Evolutionary conservation across 2,113 vertebrate genomes (phyloP).

Genomic region (Amazona guildingii): DNA sequence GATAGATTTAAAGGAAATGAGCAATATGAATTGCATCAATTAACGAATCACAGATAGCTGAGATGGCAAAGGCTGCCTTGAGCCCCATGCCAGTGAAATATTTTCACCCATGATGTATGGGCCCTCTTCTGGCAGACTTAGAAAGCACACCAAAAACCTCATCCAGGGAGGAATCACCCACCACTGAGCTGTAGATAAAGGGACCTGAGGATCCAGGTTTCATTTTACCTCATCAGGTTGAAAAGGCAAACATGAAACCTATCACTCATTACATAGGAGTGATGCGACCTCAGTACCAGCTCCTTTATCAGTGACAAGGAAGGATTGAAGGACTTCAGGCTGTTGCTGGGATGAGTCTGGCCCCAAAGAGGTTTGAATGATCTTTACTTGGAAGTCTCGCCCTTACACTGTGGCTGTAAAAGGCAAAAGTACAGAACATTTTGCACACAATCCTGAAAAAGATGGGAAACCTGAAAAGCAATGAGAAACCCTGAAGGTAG

Average conservation of each 20-base stretch:
- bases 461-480: not conserved
- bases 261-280: not conserved
- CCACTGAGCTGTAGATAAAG: not conserved
- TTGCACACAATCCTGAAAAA: not conserved
- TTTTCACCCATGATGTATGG: not conserved
- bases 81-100: not conserved
- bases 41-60: not conserved
- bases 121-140: not conserved
- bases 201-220: not conserved
- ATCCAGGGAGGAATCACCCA: not conserved
- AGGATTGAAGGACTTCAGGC: not conserved
- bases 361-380: not conserved
- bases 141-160: not conserved
- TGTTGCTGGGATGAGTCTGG: not conserved
- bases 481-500: not conserved
- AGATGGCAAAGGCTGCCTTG: not conserved
- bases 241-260: not conserved
- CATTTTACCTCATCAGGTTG: not conserved
- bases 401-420: not conserved
- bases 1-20: conserved; percentile 1
- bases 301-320: not conserved
- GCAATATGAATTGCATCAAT: not conserved
- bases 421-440: not conserved
- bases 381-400: not conserved
- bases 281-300: not conserved